phyloP scores from a whole-genome alignment of 2,888 invertebrate species.

The Latheticus oryzae region DNA sequence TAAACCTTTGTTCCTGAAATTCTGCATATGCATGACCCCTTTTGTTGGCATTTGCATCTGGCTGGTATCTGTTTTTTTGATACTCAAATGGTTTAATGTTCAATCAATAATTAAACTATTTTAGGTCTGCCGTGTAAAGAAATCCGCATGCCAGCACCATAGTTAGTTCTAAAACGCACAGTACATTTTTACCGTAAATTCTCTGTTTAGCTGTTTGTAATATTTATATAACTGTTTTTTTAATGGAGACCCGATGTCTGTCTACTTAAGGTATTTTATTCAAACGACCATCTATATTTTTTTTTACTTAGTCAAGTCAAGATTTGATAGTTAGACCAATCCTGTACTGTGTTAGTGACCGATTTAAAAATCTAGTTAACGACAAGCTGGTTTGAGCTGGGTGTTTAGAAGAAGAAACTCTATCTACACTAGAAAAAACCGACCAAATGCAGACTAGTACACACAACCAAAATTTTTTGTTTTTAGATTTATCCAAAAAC shows the following conservation, averaged over 20 bases:
- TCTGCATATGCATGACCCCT: slow-evolving; percentile 65
- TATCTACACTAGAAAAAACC: slow-evolving; percentile 43
- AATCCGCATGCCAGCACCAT: slow-evolving; percentile 64
- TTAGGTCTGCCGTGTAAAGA: slow-evolving; percentile 49
- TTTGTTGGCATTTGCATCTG: slow-evolving; percentile 66
- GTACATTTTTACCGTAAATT: slow-evolving; percentile 55
- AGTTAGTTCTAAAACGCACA: slow-evolving; percentile 64
- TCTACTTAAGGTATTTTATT: slow-evolving; percentile 56
- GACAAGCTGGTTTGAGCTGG: slow-evolving; percentile 68
- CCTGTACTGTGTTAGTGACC: slow-evolving; percentile 58
- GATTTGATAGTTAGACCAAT: slow-evolving; percentile 38
- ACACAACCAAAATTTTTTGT: slow-evolving; percentile 36
- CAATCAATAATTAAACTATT: slow-evolving; percentile 45
- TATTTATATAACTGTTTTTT: slow-evolving; percentile 50
- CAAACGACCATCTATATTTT: slow-evolving; percentile 42
- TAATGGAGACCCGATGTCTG: slow-evolving; percentile 55
- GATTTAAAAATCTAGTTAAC: slow-evolving; percentile 46
- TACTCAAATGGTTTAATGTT: slow-evolving; percentile 48
- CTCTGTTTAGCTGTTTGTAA: slow-evolving; percentile 56
- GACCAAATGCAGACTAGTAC: slow-evolving; percentile 50
- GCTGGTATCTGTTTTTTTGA: slow-evolving; percentile 63
- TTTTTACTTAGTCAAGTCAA: slow-evolving; percentile 35
- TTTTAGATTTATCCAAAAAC: slow-evolving; percentile 20
- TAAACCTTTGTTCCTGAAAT: slow-evolving; percentile 59
- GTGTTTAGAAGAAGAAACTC: slow-evolving; percentile 59